Evolutionary conservation across 2,888 invertebrate genomes (phyloP).

Genomic region (Eutolmus rufibarbis): DNA sequence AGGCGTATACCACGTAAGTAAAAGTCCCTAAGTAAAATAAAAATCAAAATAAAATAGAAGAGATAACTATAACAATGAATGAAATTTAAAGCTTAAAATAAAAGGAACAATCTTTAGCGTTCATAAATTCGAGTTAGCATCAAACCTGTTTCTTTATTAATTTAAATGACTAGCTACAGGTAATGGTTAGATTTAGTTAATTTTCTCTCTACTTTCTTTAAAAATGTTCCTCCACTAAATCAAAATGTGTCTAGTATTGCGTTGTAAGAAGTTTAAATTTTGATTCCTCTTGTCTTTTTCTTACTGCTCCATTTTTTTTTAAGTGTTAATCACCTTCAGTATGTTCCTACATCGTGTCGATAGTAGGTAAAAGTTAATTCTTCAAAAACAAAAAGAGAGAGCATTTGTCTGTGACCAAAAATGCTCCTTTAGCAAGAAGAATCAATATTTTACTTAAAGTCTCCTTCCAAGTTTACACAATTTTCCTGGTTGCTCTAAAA

Average conservation of each 20-base stretch:
- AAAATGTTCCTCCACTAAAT: not conserved
- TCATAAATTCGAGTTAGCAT: conserved; percentile 44
- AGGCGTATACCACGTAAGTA: not conserved
- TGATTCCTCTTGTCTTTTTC: not conserved
- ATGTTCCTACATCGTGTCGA: not conserved
- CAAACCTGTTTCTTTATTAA: conserved; percentile 37
- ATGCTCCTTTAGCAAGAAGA: not conserved
- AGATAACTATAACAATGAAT: not conserved
- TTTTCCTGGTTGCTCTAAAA: not conserved
- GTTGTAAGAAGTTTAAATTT: not conserved
- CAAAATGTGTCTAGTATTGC: not conserved
- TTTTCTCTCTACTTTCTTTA: conserved; percentile 13
- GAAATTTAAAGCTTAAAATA: not conserved
- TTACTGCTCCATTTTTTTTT: not conserved
- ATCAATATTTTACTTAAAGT: not conserved
- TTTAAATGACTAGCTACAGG: conserved; percentile 46
- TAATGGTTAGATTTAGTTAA: conserved; percentile 33
- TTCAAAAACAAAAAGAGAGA: not conserved
- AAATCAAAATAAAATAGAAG: not conserved
- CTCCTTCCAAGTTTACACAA: not conserved
- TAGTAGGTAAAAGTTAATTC: not conserved
- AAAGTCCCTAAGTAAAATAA: not conserved
- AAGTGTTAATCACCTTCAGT: not conserved
- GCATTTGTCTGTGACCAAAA: not conserved
- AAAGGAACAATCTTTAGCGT: not conserved